A percentile compares a stretch with the other conserved stretches of the same genome.
Evolutionary conservation across 1,140 invertebrate genomes (phyloP).

Genomic region (Fopius arisanus): DNA sequence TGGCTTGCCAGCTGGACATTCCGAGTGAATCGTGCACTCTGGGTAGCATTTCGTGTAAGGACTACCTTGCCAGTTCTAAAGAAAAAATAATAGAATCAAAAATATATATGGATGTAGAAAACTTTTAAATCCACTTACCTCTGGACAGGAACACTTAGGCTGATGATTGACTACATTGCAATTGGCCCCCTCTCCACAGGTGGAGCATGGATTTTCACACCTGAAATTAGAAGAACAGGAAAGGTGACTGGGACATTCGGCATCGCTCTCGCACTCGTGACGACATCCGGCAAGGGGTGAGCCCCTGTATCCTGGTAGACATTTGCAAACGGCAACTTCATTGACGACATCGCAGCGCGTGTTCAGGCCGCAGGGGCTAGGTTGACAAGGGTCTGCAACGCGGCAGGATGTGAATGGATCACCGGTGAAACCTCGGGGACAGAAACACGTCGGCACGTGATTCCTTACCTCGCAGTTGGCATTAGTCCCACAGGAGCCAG

Average conservation of each 20-base stretch:
- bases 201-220: slow-evolving; percentile 78
- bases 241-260: slow-evolving; percentile 74
- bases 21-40: slow-evolving; percentile 76
- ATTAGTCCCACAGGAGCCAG: slow-evolving; percentile 69
- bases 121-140: slow-evolving; percentile 67
- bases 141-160: slow-evolving; percentile 82
- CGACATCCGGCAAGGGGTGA: slow-evolving; percentile 78
- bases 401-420: slow-evolving; percentile 77
- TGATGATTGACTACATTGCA: slow-evolving; percentile 81
- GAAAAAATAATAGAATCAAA: slow-evolving; percentile 25
- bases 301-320: slow-evolving; percentile 76
- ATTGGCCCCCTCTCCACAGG: slow-evolving; percentile 81
- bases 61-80: slow-evolving; percentile 78
- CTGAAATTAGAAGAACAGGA: slow-evolving; percentile 76
- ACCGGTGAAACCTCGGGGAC: slow-evolving; percentile 78
- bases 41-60: slow-evolving; percentile 75
- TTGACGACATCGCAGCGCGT: slow-evolving; percentile 81
- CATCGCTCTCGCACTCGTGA: slow-evolving; percentile 80
- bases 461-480: slow-evolving; percentile 70
- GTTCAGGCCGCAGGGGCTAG: slow-evolving; percentile 80
- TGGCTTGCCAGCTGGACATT: slow-evolving; percentile 79
- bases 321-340: slow-evolving; percentile 78
- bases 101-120: no score
- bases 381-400: slow-evolving; percentile 71
- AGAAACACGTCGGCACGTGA: slow-evolving; percentile 72